Conservation (phyloP, 2,797 vertebrate species). For the Cossypha polioptera region DNA sequence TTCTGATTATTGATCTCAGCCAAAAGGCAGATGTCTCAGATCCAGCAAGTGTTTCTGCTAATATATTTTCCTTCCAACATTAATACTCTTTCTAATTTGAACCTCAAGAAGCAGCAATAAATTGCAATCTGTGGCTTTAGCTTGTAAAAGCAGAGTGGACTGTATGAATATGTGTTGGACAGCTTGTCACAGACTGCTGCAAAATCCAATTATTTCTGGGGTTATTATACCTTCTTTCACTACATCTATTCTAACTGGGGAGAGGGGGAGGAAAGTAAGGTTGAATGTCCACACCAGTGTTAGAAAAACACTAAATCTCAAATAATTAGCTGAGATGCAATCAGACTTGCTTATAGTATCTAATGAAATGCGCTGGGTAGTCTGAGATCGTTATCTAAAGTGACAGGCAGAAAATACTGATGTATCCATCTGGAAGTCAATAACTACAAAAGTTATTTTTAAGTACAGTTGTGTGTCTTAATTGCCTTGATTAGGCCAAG, state of each 20-base stretch:
- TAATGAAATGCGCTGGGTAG: not conserved
- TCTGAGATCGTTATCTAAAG: not conserved
- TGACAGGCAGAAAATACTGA: not conserved
- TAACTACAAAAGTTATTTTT: not conserved
- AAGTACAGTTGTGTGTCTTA: not conserved
- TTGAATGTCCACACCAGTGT: not conserved
- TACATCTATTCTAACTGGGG: not conserved
- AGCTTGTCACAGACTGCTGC: slow-evolving; percentile 39
- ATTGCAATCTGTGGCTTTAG: slow-evolving; percentile 28
- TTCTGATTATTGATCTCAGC: slow-evolving; percentile 48
- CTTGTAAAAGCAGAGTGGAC: slow-evolving; percentile 27
- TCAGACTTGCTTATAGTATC: not conserved
- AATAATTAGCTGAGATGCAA: not conserved
- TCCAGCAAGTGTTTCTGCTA: slow-evolving; percentile 30
- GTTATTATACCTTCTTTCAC: slow-evolving; percentile 25
- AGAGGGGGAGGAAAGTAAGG: not conserved
- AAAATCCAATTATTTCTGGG: slow-evolving; percentile 62
- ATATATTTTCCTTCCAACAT: slow-evolving; percentile 45
- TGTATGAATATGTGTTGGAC: not conserved
- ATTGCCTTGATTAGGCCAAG: not conserved
- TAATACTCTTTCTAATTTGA: slow-evolving; percentile 51
- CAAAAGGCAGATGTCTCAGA: slow-evolving; percentile 21
- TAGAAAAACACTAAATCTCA: not conserved
- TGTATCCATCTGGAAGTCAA: not conserved
- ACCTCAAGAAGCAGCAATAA: slow-evolving; percentile 40